Conservation (phyloP, 2,113 vertebrate species). For the Phyllostomus hastatus region DNA sequence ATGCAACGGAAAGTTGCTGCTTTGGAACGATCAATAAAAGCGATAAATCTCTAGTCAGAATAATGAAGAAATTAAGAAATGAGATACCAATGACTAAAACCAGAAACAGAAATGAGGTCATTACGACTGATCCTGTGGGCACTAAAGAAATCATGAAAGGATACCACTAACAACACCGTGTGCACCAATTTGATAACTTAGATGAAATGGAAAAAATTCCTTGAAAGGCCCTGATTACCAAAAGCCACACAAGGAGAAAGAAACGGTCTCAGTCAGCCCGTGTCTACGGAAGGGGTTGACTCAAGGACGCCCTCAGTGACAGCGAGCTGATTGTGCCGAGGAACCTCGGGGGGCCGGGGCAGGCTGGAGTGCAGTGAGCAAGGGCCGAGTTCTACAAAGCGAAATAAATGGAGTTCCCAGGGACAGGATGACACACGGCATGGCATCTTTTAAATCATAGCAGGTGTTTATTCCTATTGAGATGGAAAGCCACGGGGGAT, state of each 20-base stretch:
- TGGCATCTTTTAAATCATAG: background rate
- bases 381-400: background rate
- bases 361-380: background rate
- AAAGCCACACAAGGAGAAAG: background rate
- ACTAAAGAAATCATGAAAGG: background rate
- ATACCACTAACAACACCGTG: background rate
- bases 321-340: background rate
- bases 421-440: background rate
- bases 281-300: background rate
- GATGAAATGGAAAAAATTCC: background rate
- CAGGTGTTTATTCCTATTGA: background rate
- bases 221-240: background rate
- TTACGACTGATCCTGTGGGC: background rate
- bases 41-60: background rate
- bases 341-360: background rate
- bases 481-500: background rate
- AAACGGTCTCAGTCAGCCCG: background rate
- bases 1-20: background rate
- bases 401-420: background rate
- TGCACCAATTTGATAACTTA: background rate
- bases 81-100: background rate
- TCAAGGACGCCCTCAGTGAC: background rate
- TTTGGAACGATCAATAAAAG: background rate
- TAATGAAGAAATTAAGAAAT: background rate
- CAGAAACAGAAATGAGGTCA: background rate